phyloP scores from a whole-genome alignment of 2,888 invertebrate genomes.

The Cephus nigrinus region DNA sequence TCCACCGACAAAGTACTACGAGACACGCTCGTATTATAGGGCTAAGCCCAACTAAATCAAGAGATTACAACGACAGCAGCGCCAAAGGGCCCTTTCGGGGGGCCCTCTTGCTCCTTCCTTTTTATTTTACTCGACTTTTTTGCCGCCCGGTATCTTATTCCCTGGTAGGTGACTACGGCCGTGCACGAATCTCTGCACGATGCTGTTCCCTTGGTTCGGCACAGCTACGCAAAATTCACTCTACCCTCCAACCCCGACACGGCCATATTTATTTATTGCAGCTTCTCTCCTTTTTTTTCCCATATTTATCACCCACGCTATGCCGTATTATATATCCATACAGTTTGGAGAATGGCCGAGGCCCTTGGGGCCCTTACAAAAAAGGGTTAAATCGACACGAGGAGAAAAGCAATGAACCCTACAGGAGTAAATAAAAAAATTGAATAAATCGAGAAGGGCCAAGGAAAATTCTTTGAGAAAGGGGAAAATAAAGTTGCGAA shows the following conservation, averaged over 20 bases:
- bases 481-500: background rate
- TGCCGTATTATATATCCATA: background rate
- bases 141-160: background rate
- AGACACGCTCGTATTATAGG: constrained; percentile 4
- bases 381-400: background rate
- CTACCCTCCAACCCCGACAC: constrained; percentile 13
- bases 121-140: background rate
- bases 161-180: background rate
- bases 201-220: background rate
- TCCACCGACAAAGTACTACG: constrained; percentile 1
- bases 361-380: background rate
- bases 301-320: constrained; percentile 40
- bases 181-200: background rate
- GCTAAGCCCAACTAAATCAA: constrained; percentile 44
- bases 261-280: constrained; percentile 42
- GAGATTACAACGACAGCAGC: constrained; percentile 38
- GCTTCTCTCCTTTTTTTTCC: constrained; percentile 30
- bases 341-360: background rate
- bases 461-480: background rate
- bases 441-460: background rate
- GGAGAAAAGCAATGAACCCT: background rate
- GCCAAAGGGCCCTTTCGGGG: constrained; percentile 25
- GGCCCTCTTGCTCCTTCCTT: background rate
- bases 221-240: background rate
- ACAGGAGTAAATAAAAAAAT: background rate